phyloP scores from a whole-genome alignment of 2,797 vertebrate genomes.

The Pantherophis vulpinus region DNA sequence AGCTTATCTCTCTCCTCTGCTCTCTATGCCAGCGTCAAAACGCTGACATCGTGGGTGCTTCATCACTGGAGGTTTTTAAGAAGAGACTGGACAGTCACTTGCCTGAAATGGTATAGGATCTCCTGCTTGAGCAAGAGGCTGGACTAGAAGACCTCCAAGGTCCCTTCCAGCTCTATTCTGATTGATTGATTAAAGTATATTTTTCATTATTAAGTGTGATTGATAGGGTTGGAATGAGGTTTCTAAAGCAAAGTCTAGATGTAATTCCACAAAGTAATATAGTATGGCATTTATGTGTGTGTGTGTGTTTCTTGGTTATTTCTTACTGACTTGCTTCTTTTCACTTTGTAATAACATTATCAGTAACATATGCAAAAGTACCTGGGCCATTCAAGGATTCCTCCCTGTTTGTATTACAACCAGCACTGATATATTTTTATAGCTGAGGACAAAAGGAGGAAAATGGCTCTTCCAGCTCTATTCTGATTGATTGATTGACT shows the following conservation, averaged over 20 bases:
- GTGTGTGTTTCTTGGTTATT: neutral
- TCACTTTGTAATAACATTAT: neutral
- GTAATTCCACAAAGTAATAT: neutral
- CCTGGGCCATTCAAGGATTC: neutral
- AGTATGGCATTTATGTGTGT: neutral
- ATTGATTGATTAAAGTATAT: neutral
- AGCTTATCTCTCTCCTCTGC: too few relatives aligned
- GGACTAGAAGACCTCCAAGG: neutral
- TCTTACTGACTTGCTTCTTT: neutral
- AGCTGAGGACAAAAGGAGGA: neutral
- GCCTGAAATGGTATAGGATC: neutral
- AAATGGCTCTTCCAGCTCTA: neutral
- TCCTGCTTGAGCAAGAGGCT: neutral
- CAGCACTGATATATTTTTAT: neutral
- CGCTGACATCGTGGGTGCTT: neutral
- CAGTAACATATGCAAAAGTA: neutral
- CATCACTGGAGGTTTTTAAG: neutral
- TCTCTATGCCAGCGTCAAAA: too few relatives aligned
- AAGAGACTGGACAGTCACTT: neutral
- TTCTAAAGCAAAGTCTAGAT: neutral
- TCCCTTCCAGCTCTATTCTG: neutral
- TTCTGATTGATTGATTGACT: neutral
- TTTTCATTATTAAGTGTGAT: neutral
- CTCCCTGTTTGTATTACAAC: neutral
- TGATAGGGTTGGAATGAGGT: neutral